Conservation (phyloP, 2,888 invertebrate genomes). For the Calameuta filiformis region DNA sequence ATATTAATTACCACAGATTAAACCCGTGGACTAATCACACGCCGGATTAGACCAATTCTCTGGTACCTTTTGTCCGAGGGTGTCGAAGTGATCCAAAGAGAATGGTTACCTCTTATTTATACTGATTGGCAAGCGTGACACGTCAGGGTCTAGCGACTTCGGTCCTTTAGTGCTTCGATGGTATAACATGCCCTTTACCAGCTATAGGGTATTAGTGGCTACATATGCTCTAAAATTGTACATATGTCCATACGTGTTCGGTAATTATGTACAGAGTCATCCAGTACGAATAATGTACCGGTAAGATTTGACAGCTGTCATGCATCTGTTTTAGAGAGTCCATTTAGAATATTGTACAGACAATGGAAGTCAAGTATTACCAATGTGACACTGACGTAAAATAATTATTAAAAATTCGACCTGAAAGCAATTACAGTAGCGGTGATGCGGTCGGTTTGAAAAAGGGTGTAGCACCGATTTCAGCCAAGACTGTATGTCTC, state of each 20-base stretch:
- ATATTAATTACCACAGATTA: background rate
- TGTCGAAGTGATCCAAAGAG: background rate
- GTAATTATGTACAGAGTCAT: background rate
- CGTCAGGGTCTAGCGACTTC: conserved; percentile 33
- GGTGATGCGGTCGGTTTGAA: background rate
- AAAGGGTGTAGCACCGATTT: background rate
- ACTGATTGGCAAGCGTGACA: conserved; percentile 22
- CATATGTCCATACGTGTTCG: background rate
- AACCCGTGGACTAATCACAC: background rate
- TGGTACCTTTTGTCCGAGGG: background rate
- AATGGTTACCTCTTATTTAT: conserved; percentile 28
- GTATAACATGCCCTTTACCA: background rate
- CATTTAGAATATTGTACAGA: background rate
- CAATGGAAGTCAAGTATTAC: background rate
- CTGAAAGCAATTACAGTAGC: background rate
- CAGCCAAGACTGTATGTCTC: background rate
- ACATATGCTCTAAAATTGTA: background rate
- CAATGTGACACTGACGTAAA: background rate
- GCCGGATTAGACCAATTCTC: conserved; percentile 5
- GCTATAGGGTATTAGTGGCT: background rate
- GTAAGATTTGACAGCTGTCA: background rate
- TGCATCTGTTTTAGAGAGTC: background rate
- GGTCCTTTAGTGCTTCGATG: conserved; percentile 7
- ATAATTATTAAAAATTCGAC: background rate
- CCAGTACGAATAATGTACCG: background rate